Conservation (phyloP, 2,888 invertebrate species). For the Polydrusus pterygomalis region DNA sequence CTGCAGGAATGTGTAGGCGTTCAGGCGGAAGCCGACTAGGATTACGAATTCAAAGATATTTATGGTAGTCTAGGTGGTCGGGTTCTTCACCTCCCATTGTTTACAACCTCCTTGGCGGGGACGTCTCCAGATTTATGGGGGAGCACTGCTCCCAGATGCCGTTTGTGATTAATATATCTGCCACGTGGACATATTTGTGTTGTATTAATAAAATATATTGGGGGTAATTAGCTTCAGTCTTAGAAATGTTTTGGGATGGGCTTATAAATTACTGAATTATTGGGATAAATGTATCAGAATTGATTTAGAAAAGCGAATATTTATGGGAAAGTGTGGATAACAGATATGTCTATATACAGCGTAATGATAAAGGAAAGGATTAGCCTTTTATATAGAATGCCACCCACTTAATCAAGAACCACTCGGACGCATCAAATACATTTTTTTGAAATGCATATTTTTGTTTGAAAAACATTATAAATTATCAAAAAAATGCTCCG, state of each 20-base stretch:
- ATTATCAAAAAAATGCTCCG: no score
- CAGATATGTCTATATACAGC: no score
- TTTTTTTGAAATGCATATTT: no score
- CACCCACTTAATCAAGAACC: no score
- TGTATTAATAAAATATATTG: slow-evolving; percentile 37
- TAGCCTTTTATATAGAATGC: no score
- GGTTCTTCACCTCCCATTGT: slow-evolving; percentile 71
- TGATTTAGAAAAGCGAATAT: neutral
- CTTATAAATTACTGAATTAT: slow-evolving; percentile 5
- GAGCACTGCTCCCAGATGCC: slow-evolving; percentile 41
- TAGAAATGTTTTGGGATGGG: neutral
- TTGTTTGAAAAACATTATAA: no score
- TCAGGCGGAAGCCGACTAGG: slow-evolving; percentile 69
- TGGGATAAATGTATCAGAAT: neutral
- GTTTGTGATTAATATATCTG: slow-evolving; percentile 47
- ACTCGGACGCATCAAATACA: no score
- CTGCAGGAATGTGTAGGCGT: slow-evolving; percentile 63
- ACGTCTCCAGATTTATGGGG: slow-evolving; percentile 70
- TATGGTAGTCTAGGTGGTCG: slow-evolving; percentile 71
- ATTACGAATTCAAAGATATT: slow-evolving; percentile 71
- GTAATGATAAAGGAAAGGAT: no score
- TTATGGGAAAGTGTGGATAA: no score
- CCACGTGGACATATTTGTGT: slow-evolving; percentile 39
- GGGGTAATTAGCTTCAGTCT: slow-evolving; percentile 24
- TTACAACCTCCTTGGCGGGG: slow-evolving; percentile 70